Evolutionary conservation across 2,888 invertebrate species (phyloP).

Genomic region (Stegophylla sp.): DNA sequence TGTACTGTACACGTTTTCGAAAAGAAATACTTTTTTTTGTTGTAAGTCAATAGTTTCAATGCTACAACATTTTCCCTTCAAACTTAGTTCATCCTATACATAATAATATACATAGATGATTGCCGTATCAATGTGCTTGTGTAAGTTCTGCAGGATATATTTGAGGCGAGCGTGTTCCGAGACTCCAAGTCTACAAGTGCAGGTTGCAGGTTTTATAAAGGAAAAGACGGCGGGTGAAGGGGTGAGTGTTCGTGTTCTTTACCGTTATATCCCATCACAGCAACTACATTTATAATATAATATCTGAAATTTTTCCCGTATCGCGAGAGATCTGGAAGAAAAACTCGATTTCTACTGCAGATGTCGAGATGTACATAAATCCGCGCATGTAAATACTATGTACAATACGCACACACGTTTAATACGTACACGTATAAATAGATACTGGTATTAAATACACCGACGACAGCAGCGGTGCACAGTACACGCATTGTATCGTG

Average conservation of each 20-base stretch:
- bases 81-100: too few species aligned
- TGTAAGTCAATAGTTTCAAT: too few species aligned
- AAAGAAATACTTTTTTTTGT: too few species aligned
- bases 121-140: too few species aligned
- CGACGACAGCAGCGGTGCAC: not conserved
- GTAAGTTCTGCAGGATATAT: not conserved
- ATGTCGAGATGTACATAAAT: not conserved
- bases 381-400: not conserved
- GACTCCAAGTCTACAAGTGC: too few species aligned
- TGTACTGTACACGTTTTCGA: too few species aligned
- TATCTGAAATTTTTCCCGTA: not conserved
- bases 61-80: too few species aligned
- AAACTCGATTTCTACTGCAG: not conserved
- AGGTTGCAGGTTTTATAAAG: too few species aligned
- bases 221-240: too few species aligned
- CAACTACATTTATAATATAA: not conserved
- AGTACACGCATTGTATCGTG: not conserved
- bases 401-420: not conserved
- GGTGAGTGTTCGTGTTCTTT: not conserved
- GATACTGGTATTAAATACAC: not conserved
- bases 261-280: not conserved
- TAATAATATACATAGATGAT: too few species aligned
- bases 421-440: not conserved
- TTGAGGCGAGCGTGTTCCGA: not conserved
- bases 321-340: not conserved